Evolutionary conservation across 2,888 invertebrate genomes (phyloP), one percentile per base, ranked within the genome.

Genomic region (Phymatocera aterrima): DNA sequence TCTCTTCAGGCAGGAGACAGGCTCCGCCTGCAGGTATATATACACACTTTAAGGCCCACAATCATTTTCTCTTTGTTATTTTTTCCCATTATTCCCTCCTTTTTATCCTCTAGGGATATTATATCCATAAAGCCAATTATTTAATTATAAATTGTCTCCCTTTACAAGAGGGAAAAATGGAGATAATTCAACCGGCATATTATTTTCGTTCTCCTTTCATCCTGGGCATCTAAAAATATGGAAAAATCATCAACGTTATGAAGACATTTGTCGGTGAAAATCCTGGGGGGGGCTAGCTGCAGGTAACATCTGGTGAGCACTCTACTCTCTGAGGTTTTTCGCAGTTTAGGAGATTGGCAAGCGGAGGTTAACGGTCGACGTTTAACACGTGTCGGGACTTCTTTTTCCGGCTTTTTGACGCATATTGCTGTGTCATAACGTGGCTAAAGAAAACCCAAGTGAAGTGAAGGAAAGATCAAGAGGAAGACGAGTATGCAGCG

Each of bases 291-390:
- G n/a, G n/a, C n/a, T n/a, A n/a, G n/a, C n/a, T n/a, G n/a, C n/a
- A 64, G 46, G 46, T 24, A 68, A 46, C 68, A 68, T 43, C 43
- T 68, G 68, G 43, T 8, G n/a, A n/a, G n/a, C n/a, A n/a, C 37
- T 10, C 15, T 15, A 15, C 1, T 24, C 46, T 24, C 2, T 8
- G 1, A 28, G 15, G 15, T 68, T 43, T n/a, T 68, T 68, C 28
- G 68, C 68, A 43, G 68, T 68, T 68, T 46, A 68, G 15, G 46
- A 24, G n/a, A 46, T 68, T 46, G 10, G 43, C 68, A 24, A 46
- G 15, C 43, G 18, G 40, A 15, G 18, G 21, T 34, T 34, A n/a
- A 61, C 37, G 8, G 34, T 34, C 61, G 61, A 61, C 37, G 61
- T 37, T 37, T 61, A 61, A 31, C 61, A 34, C 34, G 61, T 61